A percentile compares a stretch with the other conserved stretches of the same genome.
Evolutionary conservation across 2,888 invertebrate species (phyloP).

Genomic region (Halictus quadricinctus): DNA sequence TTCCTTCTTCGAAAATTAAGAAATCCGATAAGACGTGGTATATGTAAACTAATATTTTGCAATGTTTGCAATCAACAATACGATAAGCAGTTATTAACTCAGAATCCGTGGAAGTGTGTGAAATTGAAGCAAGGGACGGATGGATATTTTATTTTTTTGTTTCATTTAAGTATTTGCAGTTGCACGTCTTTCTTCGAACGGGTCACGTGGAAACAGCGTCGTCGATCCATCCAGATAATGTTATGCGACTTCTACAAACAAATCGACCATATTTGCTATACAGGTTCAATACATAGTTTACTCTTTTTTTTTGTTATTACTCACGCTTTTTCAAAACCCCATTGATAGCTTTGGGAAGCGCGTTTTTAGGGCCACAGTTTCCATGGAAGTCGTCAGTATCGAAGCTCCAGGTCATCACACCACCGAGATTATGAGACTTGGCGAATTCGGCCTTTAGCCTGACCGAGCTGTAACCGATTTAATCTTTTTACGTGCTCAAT

Average conservation of each 20-base stretch:
- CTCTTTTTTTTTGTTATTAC: background rate
- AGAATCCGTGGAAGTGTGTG: background rate
- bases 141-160: background rate
- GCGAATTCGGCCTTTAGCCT: slow-evolving; percentile 80
- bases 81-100: background rate
- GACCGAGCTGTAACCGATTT: slow-evolving; percentile 78
- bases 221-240: background rate
- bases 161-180: background rate
- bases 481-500: background rate
- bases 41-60: background rate
- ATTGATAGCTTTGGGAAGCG: slow-evolving; percentile 86
- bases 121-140: background rate
- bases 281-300: background rate
- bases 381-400: slow-evolving; percentile 90
- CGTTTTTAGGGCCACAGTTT: slow-evolving; percentile 85
- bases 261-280: background rate
- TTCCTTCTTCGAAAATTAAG: background rate
- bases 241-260: background rate
- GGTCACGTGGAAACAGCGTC: background rate
- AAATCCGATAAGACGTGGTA: background rate
- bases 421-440: slow-evolving; percentile 82
- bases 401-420: slow-evolving; percentile 80
- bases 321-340: slow-evolving; percentile 64
- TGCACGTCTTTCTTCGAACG: background rate
- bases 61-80: background rate